Percentiles rank a stretch among this genome's conserved stretches.
Evolutionary conservation across 2,888 invertebrate species (phyloP).

Genomic region (Hydrotaea diabolus): DNA sequence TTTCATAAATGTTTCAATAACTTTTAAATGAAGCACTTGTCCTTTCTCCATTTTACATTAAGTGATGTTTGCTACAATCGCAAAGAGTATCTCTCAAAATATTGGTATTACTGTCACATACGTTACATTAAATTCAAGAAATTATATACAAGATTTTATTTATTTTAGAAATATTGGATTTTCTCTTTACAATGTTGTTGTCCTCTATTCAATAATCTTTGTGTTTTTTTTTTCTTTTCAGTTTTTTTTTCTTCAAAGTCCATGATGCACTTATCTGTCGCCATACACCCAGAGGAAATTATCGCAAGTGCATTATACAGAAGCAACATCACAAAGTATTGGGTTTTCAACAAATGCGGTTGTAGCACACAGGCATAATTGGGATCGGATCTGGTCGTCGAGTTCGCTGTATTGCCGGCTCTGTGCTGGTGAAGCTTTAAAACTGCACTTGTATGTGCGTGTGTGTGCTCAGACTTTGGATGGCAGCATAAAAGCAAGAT

Average conservation of each 20-base stretch:
- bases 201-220: slow-evolving; percentile 17
- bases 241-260: slow-evolving; percentile 4
- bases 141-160: not conserved
- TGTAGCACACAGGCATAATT: not conserved
- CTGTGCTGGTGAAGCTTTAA: not conserved
- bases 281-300: slow-evolving; percentile 53
- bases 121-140: not conserved
- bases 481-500: not conserved
- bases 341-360: slow-evolving; percentile 12
- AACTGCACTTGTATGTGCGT: not conserved
- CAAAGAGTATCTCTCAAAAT: not conserved
- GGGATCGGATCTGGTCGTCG: not conserved
- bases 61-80: too few species aligned
- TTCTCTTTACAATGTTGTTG: not conserved
- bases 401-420: not conserved
- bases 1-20: too few species aligned
- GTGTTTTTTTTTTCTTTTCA: slow-evolving; percentile 8
- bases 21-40: too few species aligned
- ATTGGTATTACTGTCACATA: not conserved
- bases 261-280: slow-evolving; percentile 35
- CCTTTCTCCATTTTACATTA: too few species aligned
- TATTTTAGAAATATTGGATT: not conserved
- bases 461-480: not conserved
- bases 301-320: slow-evolving; percentile 50
- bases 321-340: slow-evolving; percentile 3